Evolutionary conservation across 2,888 invertebrate species (phyloP).

Genomic region (Germaria angustata): DNA sequence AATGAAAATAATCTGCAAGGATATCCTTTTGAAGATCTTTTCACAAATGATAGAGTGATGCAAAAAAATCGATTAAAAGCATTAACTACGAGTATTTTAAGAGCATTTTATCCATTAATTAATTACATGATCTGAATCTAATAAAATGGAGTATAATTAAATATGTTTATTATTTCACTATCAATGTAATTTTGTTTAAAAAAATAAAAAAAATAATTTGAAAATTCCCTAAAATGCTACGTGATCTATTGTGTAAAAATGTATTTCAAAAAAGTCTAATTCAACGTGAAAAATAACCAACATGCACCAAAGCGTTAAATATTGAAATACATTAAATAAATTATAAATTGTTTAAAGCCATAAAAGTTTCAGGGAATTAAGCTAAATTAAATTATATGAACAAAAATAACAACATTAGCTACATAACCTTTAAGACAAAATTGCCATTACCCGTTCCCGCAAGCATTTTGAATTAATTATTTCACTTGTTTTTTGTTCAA

Average conservation of each 20-base stretch:
- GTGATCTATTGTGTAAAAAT: background rate
- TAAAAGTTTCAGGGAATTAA: conserved; percentile 43
- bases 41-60: no score
- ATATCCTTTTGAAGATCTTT: no score
- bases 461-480: conserved; percentile 71
- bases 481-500: conserved; percentile 27
- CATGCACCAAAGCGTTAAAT: conserved; percentile 56
- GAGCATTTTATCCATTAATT: no score
- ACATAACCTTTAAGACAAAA: conserved; percentile 74
- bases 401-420: conserved; percentile 25
- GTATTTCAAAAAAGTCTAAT: background rate
- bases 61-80: no score
- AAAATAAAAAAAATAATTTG: no score
- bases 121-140: no score
- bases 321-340: background rate
- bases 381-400: conserved; percentile 39
- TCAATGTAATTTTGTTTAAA: background rate
- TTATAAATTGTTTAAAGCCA: conserved; percentile 33
- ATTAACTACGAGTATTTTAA: no score
- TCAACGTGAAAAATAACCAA: background rate
- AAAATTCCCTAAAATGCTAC: no score
- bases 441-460: conserved; percentile 80
- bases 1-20: no score
- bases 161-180: background rate
- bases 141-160: background rate